Conservation (phyloP, 2,113 vertebrate genomes). For the Thunnus maccoyii region DNA sequence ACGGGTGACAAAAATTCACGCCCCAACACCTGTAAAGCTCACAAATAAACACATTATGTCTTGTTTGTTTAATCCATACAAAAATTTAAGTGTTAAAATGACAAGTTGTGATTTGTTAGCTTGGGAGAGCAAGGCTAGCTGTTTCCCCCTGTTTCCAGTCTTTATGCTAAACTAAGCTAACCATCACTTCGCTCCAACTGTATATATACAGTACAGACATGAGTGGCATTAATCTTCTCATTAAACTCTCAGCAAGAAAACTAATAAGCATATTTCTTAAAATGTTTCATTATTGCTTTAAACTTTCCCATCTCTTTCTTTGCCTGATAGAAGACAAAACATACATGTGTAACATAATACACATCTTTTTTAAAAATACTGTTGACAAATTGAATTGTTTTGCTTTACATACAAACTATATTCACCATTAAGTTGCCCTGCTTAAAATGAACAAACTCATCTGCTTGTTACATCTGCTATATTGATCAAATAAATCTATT, state of each 20-base stretch:
- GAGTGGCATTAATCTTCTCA: constrained; percentile 1
- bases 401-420: constrained; percentile 42
- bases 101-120: too few relatives aligned
- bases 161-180: constrained; percentile 17
- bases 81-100: background rate
- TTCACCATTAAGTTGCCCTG: constrained; percentile 24
- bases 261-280: background rate
- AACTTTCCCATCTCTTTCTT: background rate
- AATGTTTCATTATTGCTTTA: background rate
- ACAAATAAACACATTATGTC: background rate
- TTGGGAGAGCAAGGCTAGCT: background rate
- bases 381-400: constrained; percentile 32
- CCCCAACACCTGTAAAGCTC: background rate
- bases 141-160: background rate
- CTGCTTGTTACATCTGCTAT: constrained; percentile 37
- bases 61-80: background rate
- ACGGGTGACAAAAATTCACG: background rate
- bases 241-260: background rate
- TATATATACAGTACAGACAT: too few relatives aligned
- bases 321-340: constrained; percentile 29
- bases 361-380: constrained; percentile 20
- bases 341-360: constrained; percentile 26
- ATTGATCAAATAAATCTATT: constrained; percentile 45
- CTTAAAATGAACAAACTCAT: constrained; percentile 39
- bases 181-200: too few relatives aligned